Evolutionary conservation across 2,113 vertebrate species (phyloP), one percentile per base, ranked within the genome.

Genomic region (Menidia beryllina): DNA sequence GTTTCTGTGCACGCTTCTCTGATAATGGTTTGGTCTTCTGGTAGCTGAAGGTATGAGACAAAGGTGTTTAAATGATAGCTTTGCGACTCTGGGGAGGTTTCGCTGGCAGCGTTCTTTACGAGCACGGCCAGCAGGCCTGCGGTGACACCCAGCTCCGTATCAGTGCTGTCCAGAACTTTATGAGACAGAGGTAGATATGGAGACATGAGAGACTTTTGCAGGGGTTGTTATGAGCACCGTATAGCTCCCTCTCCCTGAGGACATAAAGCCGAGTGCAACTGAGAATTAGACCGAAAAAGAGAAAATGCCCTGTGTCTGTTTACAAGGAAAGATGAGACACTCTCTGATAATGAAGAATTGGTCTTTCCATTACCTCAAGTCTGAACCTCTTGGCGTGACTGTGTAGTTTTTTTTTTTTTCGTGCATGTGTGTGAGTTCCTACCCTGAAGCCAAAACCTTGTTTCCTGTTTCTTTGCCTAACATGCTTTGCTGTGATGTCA

Each of bases 391-490:
- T 21, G 69, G 52, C 48, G 47, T 27, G 54, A 43, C 9, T 62
- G 75, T 41, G 45, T 60, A n/a, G n/a, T 34, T 34, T 34, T 34
- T 6, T 34, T 6, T 34, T 52, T 51, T 7, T 66, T 75, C 41
- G 50, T 60, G 30, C 53, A 23, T 54, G 64, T 59, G 50, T 57
- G 51, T 61, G 54, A 48, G 51, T n/a, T 76, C 39, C 34, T 72
- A 24, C 62, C 59, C 71, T 15, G 19, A 75, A 83, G 77, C 67
- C 63, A 82, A 69, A 67, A 30, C 55, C 50, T 72, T 59, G 66
- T 26, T 52, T 72, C 26, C 62, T 77, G 82, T 75, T 75, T 83
- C 77, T 86, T 41, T 81, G 74, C 86, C 79, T 75, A 30, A 57
- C 64, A 60, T 69, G 48, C 80, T 72, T 72, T 38, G 52, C 41